Evolutionary conservation across 2,113 vertebrate genomes (phyloP).

Genomic region (Tetrao urogallus): DNA sequence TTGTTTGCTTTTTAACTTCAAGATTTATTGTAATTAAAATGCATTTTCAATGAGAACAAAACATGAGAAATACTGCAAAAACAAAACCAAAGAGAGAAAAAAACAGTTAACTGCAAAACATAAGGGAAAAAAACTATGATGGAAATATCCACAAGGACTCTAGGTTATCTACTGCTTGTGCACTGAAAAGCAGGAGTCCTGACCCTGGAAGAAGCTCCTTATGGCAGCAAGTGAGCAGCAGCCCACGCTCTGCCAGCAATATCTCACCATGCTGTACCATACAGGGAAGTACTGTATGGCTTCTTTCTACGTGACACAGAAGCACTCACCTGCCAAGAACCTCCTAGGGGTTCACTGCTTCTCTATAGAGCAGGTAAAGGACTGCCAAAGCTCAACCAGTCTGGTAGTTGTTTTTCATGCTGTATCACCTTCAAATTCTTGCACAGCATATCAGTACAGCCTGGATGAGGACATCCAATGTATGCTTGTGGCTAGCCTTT

Average conservation of each 20-base stretch:
- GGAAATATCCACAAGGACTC: background rate
- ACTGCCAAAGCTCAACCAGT: background rate
- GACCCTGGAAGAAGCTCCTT: background rate
- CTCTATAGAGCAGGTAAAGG: background rate
- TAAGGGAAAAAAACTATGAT: background rate
- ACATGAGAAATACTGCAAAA: background rate
- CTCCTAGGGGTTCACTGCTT: background rate
- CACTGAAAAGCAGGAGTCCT: no score
- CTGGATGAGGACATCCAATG: background rate
- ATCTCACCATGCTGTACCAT: no score
- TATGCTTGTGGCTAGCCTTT: background rate
- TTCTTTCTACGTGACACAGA: background rate
- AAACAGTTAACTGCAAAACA: background rate
- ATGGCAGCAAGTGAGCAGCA: background rate
- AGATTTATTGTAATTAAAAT: background rate
- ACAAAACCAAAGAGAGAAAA: background rate
- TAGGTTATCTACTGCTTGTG: no score
- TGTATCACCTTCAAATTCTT: background rate
- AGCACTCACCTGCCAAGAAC: background rate
- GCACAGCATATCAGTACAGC: no score
- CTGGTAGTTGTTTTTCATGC: background rate
- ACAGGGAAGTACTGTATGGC: background rate
- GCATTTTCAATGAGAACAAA: background rate
- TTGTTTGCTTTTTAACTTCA: background rate
- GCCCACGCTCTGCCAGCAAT: background rate